Evolutionary conservation across 2,888 invertebrate species (phyloP).

Genomic region (Bombylius major): DNA sequence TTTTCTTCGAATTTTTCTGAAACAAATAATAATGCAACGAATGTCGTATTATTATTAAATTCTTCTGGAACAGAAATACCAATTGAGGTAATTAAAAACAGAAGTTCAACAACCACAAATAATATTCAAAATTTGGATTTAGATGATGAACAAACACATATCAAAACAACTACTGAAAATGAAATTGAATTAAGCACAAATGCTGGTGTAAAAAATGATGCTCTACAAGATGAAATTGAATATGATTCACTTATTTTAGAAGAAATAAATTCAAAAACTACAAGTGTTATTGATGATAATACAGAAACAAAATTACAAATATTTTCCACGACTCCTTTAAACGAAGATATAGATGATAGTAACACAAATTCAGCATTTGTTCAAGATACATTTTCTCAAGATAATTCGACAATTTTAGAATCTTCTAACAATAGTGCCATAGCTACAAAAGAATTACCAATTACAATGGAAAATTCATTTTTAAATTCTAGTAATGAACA

Average conservation of each 20-base stretch:
- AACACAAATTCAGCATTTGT: not conserved
- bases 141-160: constrained; percentile 1
- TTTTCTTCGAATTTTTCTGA: not conserved
- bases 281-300: not conserved
- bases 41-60: constrained; percentile 4
- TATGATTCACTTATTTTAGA: constrained; percentile 13
- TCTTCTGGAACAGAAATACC: constrained; percentile 1
- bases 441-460: not conserved
- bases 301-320: constrained; percentile 8
- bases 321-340: constrained; percentile 2
- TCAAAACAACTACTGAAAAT: not conserved
- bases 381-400: not conserved
- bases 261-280: not conserved
- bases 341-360: not conserved
- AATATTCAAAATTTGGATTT: not conserved
- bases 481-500: too few relatives aligned
- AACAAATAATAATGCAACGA: not conserved
- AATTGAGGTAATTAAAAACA: not conserved
- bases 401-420: not conserved
- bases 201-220: not conserved
- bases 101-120: not conserved
- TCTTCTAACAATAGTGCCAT: too few relatives aligned
- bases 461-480: not conserved
- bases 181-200: constrained; percentile 8
- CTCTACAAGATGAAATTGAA: constrained; percentile 11